Conservation (phyloP, 2,888 invertebrate species). For the Hipparchia sbordonii region DNA sequence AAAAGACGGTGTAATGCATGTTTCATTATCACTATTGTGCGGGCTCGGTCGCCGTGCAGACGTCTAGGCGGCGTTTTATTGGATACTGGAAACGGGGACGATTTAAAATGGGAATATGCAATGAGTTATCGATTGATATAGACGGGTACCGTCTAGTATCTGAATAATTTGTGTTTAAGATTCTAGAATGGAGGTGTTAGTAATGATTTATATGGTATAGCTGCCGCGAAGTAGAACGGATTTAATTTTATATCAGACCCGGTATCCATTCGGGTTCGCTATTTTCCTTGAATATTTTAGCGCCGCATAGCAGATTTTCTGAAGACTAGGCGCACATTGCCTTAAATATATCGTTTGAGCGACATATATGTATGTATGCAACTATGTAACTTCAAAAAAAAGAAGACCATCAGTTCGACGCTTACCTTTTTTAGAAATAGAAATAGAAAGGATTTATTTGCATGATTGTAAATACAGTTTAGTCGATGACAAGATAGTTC, state of each 20-base stretch:
- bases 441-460: too few relatives aligned
- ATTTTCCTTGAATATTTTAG: conserved; percentile 14
- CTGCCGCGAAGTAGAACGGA: conserved; percentile 7
- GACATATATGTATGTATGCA: too few relatives aligned
- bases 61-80: conserved; percentile 58
- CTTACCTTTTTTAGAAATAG: too few relatives aligned
- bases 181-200: conserved; percentile 42
- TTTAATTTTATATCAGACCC: conserved; percentile 25
- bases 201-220: conserved; percentile 45
- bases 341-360: neutral
- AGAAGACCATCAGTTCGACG: too few relatives aligned
- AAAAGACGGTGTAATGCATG: conserved; percentile 50
- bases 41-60: conserved; percentile 52
- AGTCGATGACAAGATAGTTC: too few relatives aligned
- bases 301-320: conserved; percentile 2
- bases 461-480: too few relatives aligned
- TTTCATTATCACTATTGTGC: conserved; percentile 56
- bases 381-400: too few relatives aligned
- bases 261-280: neutral
- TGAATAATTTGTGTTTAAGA: conserved; percentile 50
- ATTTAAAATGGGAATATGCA: conserved; percentile 71
- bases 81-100: conserved; percentile 47
- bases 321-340: neutral
- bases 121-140: conserved; percentile 62
- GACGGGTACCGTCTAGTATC: conserved; percentile 41